Evolutionary conservation across 1,140 invertebrate species (phyloP).

Genomic region (Planococcus citri): DNA sequence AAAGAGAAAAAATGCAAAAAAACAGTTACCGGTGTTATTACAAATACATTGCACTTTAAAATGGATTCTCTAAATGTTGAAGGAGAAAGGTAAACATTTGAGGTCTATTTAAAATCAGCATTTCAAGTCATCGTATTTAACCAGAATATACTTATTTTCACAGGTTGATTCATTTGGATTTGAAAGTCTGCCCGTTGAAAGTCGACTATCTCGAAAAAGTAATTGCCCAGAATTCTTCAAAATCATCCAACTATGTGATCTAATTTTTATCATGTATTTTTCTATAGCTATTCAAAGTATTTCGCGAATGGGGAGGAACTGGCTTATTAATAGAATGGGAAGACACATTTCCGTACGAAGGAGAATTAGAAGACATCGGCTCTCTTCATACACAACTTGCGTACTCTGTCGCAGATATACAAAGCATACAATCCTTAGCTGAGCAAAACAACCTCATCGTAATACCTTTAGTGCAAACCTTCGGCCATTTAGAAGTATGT

Average conservation of each 20-base stretch:
- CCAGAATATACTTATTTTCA: neutral
- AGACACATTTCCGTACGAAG: slow-evolving; percentile 78
- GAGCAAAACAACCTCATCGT: slow-evolving; percentile 54
- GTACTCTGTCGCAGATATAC: slow-evolving; percentile 50
- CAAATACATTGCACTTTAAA: neutral
- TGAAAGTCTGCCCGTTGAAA: slow-evolving; percentile 62
- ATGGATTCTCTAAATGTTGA: neutral
- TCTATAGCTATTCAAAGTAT: slow-evolving; percentile 44
- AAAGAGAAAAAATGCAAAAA: neutral
- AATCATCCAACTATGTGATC: neutral
- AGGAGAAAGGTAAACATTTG: neutral
- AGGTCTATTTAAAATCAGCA: too few relatives aligned
- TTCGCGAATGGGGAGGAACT: slow-evolving; percentile 58
- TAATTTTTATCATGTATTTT: too few relatives aligned
- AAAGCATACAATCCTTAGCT: slow-evolving; percentile 44
- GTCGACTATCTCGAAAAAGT: slow-evolving; percentile 52
- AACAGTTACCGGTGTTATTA: neutral
- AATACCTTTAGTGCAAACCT: slow-evolving; percentile 88
- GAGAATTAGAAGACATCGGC: slow-evolving; percentile 47
- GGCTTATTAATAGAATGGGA: slow-evolving; percentile 84
- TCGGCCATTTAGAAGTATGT: slow-evolving; percentile 76
- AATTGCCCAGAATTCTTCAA: slow-evolving; percentile 24
- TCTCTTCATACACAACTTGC: slow-evolving; percentile 44
- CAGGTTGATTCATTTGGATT: slow-evolving; percentile 57
- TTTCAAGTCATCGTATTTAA: neutral